Conservation (phyloP, 2,113 vertebrate genomes). For the Podarcis cretensis region DNA sequence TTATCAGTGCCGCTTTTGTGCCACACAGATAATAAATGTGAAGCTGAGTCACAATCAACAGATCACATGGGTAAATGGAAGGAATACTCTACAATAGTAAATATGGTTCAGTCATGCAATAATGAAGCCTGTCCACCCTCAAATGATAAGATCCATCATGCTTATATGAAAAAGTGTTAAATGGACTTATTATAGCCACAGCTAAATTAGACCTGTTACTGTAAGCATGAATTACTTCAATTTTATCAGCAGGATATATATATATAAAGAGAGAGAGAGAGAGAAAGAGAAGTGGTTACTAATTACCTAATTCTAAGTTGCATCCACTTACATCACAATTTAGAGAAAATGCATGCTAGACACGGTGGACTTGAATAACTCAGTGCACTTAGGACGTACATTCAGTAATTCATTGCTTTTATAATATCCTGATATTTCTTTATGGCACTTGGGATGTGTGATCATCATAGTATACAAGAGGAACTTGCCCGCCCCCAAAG, state of each 20-base stretch:
- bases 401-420: neutral
- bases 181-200: neutral
- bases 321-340: neutral
- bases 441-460: neutral
- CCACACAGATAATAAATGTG: neutral
- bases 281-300: neutral
- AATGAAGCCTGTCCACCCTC: conserved; percentile 6
- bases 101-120: neutral
- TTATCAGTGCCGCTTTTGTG: neutral
- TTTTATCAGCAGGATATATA: neutral
- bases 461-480: neutral
- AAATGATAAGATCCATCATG: conserved; percentile 2
- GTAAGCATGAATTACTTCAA: neutral
- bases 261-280: neutral
- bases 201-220: conserved; percentile 1
- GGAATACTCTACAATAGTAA: neutral
- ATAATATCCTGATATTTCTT: neutral
- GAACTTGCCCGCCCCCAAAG: neutral
- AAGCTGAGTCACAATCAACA: conserved; percentile 1
- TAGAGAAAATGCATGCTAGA: too few species aligned
- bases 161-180: conserved; percentile 13
- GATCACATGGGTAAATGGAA: neutral
- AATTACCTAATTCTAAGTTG: neutral
- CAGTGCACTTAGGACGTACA: neutral
- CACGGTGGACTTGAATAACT: neutral